A percentile compares a stretch with the other conserved stretches of the same genome.
Evolutionary conservation across 2,797 vertebrate genomes (phyloP).

Genomic region (Amblyopsis hoosieri): DNA sequence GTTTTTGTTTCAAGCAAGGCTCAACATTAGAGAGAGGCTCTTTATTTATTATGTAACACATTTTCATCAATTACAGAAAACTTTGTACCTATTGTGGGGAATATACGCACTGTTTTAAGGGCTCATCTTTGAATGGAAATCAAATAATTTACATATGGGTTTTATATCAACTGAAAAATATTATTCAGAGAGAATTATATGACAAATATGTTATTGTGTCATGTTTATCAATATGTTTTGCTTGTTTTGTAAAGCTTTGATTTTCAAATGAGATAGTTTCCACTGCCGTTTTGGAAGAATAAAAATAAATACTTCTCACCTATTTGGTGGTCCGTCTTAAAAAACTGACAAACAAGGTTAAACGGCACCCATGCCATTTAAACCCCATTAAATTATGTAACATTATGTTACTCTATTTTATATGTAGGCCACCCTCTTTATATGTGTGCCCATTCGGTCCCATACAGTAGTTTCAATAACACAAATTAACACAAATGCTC

Average conservation of each 20-base stretch:
- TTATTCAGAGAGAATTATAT: no score
- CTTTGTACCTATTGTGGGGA: not conserved
- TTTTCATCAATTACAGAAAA: slow-evolving; percentile 35
- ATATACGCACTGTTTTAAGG: slow-evolving; percentile 1
- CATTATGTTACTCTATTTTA: not conserved
- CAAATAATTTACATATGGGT: no score
- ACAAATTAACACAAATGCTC: no score
- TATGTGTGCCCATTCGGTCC: no score
- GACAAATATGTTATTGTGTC: no score
- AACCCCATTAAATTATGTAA: not conserved
- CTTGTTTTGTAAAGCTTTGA: slow-evolving; percentile 18
- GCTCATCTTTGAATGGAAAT: no score
- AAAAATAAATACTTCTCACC: slow-evolving; percentile 2
- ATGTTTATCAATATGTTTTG: not conserved
- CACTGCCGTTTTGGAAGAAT: slow-evolving; percentile 2
- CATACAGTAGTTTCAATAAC: no score
- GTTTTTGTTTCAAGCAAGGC: slow-evolving; percentile 57
- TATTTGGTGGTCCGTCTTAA: slow-evolving; percentile 8
- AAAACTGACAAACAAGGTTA: slow-evolving; percentile 15
- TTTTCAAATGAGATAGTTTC: slow-evolving; percentile 46
- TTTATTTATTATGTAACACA: slow-evolving; percentile 64
- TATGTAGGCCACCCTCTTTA: not conserved
- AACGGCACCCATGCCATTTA: slow-evolving; percentile 6
- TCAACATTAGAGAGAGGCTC: slow-evolving; percentile 40
- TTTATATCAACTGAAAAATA: no score